Conservation (phyloP, 2,113 vertebrate genomes). For the Oriolus oriolus region DNA sequence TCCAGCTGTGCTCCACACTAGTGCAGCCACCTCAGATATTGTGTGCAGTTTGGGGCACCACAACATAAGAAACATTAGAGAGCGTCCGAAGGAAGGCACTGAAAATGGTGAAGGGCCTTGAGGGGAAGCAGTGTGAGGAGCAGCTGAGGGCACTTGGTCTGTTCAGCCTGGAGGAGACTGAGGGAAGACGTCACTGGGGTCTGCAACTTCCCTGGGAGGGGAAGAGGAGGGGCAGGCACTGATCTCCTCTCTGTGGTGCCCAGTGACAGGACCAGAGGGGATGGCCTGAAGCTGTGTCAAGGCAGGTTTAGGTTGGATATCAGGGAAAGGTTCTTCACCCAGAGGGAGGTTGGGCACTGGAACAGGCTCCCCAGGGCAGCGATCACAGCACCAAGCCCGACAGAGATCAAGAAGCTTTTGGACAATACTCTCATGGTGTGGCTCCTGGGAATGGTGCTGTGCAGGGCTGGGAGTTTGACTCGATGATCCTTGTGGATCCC, state of each 20-base stretch:
- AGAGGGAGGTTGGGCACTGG: neutral
- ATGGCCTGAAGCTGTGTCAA: neutral
- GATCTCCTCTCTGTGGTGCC: neutral
- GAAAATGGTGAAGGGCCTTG: neutral
- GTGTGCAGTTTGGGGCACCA: neutral
- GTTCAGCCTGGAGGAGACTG: neutral
- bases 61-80: neutral
- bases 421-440: neutral
- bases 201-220: neutral
- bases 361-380: neutral
- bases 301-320: neutral
- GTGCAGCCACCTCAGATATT: neutral
- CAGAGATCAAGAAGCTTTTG: neutral
- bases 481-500: rapidly evolving
- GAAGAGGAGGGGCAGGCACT: neutral
- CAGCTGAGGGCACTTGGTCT: neutral
- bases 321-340: neutral
- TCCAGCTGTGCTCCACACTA: neutral
- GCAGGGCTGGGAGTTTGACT: neutral
- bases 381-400: neutral
- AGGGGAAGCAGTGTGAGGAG: neutral
- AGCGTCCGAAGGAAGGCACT: neutral
- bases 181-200: neutral
- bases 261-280: neutral
- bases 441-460: neutral